Conservation (phyloP, 2,797 vertebrate genomes). For the Siniperca undulata region DNA sequence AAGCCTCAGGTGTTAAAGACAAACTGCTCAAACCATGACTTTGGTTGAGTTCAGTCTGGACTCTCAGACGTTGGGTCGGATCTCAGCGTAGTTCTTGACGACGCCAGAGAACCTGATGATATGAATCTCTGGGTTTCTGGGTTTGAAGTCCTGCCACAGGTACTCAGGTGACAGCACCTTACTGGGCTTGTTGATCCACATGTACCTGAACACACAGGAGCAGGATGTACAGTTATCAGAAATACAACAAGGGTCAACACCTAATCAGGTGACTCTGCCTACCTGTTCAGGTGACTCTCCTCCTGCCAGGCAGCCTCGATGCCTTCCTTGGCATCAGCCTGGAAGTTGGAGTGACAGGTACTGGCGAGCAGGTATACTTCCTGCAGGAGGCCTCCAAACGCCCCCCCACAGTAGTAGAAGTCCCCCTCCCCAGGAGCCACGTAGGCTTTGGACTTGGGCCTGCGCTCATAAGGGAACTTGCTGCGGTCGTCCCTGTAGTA, state of each 20-base stretch:
- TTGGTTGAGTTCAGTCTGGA: not conserved
- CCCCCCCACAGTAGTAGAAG: slow-evolving; percentile 84
- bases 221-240: slow-evolving; percentile 16
- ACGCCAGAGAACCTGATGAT: slow-evolving; percentile 80
- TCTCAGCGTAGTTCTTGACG: slow-evolving; percentile 71
- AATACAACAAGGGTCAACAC: not conserved
- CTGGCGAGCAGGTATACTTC: slow-evolving; percentile 75
- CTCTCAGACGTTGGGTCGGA: slow-evolving; percentile 67
- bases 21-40: not conserved
- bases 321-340: slow-evolving; percentile 76
- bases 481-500: slow-evolving; percentile 67
- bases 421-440: slow-evolving; percentile 81
- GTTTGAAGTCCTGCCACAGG: slow-evolving; percentile 83
- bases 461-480: slow-evolving; percentile 84
- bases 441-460: slow-evolving; percentile 77
- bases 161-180: slow-evolving; percentile 88
- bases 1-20: not conserved
- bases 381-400: slow-evolving; percentile 80
- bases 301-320: slow-evolving; percentile 87
- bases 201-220: slow-evolving; percentile 62
- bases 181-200: slow-evolving; percentile 85
- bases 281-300: slow-evolving; percentile 88
- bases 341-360: slow-evolving; percentile 77
- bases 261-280: not conserved
- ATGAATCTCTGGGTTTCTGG: slow-evolving; percentile 64